phyloP scores from a whole-genome alignment of 2,113 vertebrate genomes.

The Tragelaphus buxtoni region DNA sequence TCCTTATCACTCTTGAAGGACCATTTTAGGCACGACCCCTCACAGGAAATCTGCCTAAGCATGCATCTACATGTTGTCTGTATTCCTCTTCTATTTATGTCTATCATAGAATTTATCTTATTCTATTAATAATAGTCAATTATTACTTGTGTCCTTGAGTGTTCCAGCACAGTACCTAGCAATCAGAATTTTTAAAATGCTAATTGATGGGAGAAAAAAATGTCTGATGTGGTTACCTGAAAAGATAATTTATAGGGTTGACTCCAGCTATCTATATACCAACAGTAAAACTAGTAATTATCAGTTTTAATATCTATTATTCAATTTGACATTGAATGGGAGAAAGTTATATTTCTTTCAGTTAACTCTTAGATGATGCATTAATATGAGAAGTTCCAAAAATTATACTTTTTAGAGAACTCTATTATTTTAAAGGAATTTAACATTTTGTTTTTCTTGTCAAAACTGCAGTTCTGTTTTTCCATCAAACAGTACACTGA shows the following conservation, averaged over 20 bases:
- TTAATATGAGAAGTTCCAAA: neutral
- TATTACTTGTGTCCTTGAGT: neutral
- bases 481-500: neutral
- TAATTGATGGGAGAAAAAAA: neutral
- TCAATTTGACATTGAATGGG: neutral
- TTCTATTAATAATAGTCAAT: neutral
- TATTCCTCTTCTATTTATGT: neutral
- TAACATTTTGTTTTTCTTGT: neutral
- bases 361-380: neutral
- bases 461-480: constrained; percentile 2
- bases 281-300: neutral
- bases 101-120: neutral
- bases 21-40: neutral
- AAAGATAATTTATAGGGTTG: constrained; percentile 1
- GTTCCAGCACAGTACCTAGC: neutral
- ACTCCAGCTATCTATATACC: neutral
- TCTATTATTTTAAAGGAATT: constrained; percentile 12
- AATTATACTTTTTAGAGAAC: neutral
- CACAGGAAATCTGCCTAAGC: neutral
- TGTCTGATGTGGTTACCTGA: neutral
- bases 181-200: constrained; percentile 22
- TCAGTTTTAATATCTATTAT: constrained; percentile 16
- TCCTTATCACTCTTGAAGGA: neutral
- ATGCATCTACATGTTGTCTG: neutral
- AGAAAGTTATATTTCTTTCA: constrained; percentile 3